Evolutionary conservation across 2,888 invertebrate genomes (phyloP).

Genomic region (Spodoptera exigua): DNA sequence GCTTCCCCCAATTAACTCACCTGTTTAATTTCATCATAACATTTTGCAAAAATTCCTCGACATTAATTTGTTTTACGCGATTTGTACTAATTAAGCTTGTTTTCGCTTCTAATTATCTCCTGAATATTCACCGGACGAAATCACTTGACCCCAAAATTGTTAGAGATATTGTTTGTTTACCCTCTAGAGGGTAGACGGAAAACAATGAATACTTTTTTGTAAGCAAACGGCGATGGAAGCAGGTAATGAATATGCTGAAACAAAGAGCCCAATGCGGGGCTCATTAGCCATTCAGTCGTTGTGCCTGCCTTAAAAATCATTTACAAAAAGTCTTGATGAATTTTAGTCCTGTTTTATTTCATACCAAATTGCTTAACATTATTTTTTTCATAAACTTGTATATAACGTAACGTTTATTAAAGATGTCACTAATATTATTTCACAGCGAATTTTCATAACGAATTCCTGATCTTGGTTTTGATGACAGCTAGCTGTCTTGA

Average conservation of each 20-base stretch:
- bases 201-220: conserved; percentile 80
- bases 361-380: conserved; percentile 62
- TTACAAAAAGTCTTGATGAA: conserved; percentile 83
- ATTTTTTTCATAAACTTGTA: conserved; percentile 30
- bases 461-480: conserved; percentile 40
- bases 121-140: conserved; percentile 73
- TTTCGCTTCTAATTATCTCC: conserved; percentile 75
- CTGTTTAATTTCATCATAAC: conserved; percentile 41
- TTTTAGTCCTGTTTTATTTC: conserved; percentile 69
- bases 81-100: conserved; percentile 73
- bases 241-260: conserved; percentile 87
- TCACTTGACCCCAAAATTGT: conserved; percentile 83
- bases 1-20: conserved; percentile 15
- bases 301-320: conserved; percentile 83
- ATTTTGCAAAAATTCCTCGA: conserved; percentile 47
- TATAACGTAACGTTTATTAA: conserved; percentile 32
- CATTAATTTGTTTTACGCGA: conserved; percentile 56
- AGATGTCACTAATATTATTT: conserved; percentile 29
- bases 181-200: conserved; percentile 69
- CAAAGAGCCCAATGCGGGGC: conserved; percentile 79
- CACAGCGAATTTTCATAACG: conserved; percentile 36
- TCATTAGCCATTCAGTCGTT: conserved; percentile 84
- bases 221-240: conserved; percentile 76
- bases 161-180: conserved; percentile 81
- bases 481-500: conserved; percentile 45